phyloP scores from a whole-genome alignment of 2,113 vertebrate species.

The Microcebus griseorufus region DNA sequence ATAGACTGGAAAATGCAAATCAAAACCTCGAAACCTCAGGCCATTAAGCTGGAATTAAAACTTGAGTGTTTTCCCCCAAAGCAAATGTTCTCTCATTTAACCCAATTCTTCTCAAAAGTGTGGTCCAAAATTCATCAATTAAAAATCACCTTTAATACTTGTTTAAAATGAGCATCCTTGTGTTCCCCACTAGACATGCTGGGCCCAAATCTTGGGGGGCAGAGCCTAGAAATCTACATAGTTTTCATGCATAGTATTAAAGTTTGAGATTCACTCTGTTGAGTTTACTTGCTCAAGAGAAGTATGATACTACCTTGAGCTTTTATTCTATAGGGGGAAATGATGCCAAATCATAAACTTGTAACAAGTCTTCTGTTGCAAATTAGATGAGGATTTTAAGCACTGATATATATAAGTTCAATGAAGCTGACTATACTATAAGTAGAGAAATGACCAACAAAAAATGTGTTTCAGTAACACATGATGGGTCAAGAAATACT shows the following conservation, averaged over 20 bases:
- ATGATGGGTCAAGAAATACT: background rate
- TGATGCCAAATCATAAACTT: background rate
- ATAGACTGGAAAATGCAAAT: background rate
- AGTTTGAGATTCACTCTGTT: background rate
- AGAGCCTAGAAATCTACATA: background rate
- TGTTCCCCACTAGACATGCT: background rate
- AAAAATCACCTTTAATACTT: background rate
- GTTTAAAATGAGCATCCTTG: background rate
- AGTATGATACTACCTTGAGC: background rate
- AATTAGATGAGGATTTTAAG: background rate
- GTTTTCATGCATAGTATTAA: background rate
- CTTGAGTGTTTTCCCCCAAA: background rate
- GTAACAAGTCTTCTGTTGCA: background rate
- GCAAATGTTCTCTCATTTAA: background rate
- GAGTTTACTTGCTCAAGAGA: background rate
- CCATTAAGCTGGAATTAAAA: background rate
- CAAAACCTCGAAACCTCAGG: background rate
- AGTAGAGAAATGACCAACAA: constrained; percentile 3
- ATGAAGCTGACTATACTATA: background rate
- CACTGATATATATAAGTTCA: background rate
- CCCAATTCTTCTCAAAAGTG: background rate
- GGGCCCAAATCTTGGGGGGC: background rate
- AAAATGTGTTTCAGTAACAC: background rate
- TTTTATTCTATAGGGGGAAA: background rate
- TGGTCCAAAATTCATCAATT: background rate